Base-by-base conservation (phyloP, 1,140 invertebrate genomes). In the Olivierus martensii region DNA sequence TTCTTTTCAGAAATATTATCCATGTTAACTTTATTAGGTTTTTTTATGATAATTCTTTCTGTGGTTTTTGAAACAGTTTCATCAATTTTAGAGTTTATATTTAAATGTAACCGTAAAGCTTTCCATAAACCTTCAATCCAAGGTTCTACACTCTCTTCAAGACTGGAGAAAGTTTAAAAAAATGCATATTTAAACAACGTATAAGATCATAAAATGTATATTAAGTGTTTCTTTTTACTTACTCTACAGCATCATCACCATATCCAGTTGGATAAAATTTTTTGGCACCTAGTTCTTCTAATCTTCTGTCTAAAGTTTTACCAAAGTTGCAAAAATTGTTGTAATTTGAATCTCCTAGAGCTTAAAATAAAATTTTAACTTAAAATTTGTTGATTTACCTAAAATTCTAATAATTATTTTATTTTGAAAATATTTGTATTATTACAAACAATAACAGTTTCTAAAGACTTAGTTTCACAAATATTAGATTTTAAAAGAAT, bases 271-370 rank as follows among this genome's bases (percentile, higher is more conserved):
- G 47, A 62, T 71, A 75, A 59, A 77, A 76, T 18, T 59, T 56
- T 22, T 67, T 64, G 10, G 73, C 76, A 36, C 74, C 73, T 11
- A 76, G 63, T 18, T 69, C 63, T 53, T 67, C 56, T 10, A 78
- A 60, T 38, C 67, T 55, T 18, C 61, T 60, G 50, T 76, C 67
- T 21, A 78, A 48, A 17, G 57, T 60, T 58, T 73, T 72, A 12
- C 67, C 69, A 67, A 70, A 73, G 53, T 74, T 72, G 56, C 73
- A 75, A 62, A 77, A 77, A 54, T 70, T 74, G 6, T 67, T 73
- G 59, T 76, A 77, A 58, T 77, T 77, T 6, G 73, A 71, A 63
- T 77, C 75, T 18, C 75, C 75, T 19, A 78, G 62, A 51, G 75
- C 73, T 73, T 51, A 21, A 52, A 49, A 52, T 45, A 55, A 59